Evolutionary conservation across 2,797 vertebrate genomes (phyloP).

Genomic region (Phylloscopus collybita): DNA sequence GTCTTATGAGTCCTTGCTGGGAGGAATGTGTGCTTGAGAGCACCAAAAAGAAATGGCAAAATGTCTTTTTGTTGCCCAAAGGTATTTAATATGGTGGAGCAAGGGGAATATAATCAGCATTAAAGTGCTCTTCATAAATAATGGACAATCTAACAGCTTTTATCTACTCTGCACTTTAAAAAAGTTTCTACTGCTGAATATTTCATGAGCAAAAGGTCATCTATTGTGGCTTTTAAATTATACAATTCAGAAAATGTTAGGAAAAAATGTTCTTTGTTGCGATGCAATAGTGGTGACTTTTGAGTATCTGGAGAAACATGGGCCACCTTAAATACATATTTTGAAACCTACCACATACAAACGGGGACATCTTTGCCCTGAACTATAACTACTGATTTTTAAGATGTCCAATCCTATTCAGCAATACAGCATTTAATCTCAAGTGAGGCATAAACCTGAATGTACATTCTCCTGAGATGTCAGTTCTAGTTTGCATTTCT

Average conservation of each 20-base stretch:
- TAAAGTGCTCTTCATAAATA: conserved; percentile 68
- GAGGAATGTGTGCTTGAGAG: neutral
- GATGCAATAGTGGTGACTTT: neutral
- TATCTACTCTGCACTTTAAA: conserved; percentile 46
- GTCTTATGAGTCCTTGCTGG: neutral
- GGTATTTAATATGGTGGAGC: conserved; percentile 56
- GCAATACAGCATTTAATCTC: neutral
- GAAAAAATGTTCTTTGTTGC: neutral
- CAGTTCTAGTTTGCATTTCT: neutral
- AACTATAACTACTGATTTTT: conserved; percentile 6
- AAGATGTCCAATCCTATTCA: neutral
- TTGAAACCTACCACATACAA: neutral
- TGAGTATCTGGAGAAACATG: conserved; percentile 6
- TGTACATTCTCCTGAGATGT: neutral
- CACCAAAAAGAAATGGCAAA: conserved; percentile 23
- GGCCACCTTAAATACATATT: neutral
- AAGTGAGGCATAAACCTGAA: conserved; percentile 9
- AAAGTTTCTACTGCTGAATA: conserved; percentile 61
- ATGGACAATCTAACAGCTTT: conserved; percentile 56
- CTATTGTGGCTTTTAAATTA: conserved; percentile 50
- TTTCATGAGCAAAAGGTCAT: conserved; percentile 69
- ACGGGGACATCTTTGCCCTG: neutral
- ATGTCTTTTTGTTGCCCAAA: conserved; percentile 44
- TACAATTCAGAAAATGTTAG: conserved; percentile 28
- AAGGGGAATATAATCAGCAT: conserved; percentile 54